Conservation (phyloP, 2,888 invertebrate species). For the Thalpophila matura region DNA sequence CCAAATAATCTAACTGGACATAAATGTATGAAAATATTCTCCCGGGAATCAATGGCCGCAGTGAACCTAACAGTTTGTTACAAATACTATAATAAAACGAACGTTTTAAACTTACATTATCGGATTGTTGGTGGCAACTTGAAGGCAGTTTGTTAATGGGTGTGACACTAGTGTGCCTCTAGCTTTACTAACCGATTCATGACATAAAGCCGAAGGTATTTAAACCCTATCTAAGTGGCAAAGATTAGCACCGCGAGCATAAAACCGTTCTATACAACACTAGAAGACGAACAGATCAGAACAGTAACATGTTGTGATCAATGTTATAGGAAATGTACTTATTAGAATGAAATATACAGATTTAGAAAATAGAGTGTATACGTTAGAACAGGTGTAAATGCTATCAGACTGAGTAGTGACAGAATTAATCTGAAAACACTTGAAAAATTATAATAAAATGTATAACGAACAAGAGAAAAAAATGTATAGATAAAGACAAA, state of each 20-base stretch:
- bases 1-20: constrained; percentile 54
- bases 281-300: constrained; percentile 41
- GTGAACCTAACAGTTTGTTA: constrained; percentile 48
- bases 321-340: constrained; percentile 41
- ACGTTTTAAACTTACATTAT: constrained; percentile 43
- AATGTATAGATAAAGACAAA: constrained; percentile 41
- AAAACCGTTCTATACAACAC: constrained; percentile 48
- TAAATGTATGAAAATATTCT: constrained; percentile 57
- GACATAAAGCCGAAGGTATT: constrained; percentile 46
- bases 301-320: constrained; percentile 20
- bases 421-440: constrained; percentile 36
- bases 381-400: constrained; percentile 53
- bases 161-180: constrained; percentile 72
- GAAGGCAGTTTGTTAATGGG: constrained; percentile 54
- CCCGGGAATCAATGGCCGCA: constrained; percentile 60
- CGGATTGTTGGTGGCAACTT: constrained; percentile 53
- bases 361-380: constrained; percentile 53
- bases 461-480: constrained; percentile 35
- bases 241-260: constrained; percentile 74
- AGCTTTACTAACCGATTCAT: constrained; percentile 68
- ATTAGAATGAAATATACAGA: constrained; percentile 46
- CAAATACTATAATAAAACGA: constrained; percentile 45
- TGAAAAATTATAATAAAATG: constrained; percentile 32
- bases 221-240: constrained; percentile 67
- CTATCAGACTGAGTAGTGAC: constrained; percentile 45